These are phyloP conservation scores for Corydoras sp. DNA, from an alignment of 2,113 vertebrate species.

Conservation along the genomic window DNA sequence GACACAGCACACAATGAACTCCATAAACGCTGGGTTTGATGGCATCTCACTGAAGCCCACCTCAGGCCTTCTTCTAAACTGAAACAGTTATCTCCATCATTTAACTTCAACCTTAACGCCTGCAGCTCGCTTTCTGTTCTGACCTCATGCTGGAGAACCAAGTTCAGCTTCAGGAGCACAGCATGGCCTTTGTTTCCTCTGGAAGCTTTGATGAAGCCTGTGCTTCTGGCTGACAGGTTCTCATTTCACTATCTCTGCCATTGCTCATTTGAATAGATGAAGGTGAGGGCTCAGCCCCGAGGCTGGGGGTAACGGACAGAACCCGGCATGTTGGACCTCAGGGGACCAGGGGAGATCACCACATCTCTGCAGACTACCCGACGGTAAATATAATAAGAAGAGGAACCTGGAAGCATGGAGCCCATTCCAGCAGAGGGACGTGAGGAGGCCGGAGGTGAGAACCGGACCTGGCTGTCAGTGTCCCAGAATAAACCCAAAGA, in stretches of 20 bases:
- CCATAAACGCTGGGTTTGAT: too few relatives aligned
- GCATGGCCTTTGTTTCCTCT: constrained; percentile 36
- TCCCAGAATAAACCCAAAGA: constrained; percentile 56
- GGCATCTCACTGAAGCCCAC: constrained; percentile 26
- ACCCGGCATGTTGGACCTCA: constrained; percentile 4
- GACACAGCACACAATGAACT: too few relatives aligned
- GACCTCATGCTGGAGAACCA: constrained; percentile 35
- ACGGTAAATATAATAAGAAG: too few relatives aligned
- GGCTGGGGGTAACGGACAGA: constrained; percentile 17
- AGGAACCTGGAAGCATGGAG: too few relatives aligned
- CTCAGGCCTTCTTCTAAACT: constrained; percentile 24
- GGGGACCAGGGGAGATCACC: background rate
- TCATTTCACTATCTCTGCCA: constrained; percentile 52
- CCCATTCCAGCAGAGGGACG: too few relatives aligned
- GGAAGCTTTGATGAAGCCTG: constrained; percentile 37
- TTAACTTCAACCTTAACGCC: constrained; percentile 33
- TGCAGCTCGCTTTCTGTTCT: constrained; percentile 10
- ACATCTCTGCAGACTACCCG: too few relatives aligned
- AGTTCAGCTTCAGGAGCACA: constrained; percentile 34
- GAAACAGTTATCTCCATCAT: constrained; percentile 27
- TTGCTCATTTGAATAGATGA: constrained; percentile 57
- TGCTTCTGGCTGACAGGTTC: constrained; percentile 37
- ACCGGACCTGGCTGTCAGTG: constrained; percentile 37
- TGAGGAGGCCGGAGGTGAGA: constrained; percentile 14
- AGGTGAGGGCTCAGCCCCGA: constrained; percentile 4